Conservation (phyloP, 2,888 invertebrate species). For the Rhorus exstirpatorius region DNA sequence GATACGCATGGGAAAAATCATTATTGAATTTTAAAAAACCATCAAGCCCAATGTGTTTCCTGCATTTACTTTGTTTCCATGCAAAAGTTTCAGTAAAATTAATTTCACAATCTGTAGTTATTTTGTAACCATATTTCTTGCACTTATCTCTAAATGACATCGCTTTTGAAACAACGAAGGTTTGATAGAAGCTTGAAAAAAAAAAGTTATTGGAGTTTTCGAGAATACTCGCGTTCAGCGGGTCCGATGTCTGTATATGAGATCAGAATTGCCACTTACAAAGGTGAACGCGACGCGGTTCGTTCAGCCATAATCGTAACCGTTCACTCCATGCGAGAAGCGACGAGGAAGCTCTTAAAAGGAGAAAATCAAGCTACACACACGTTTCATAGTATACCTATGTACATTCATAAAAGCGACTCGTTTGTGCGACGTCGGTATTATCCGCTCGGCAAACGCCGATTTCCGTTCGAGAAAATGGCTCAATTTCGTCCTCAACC, state of each 20-base stretch:
- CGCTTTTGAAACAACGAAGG: constrained; percentile 8
- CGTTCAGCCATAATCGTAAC: constrained; percentile 60
- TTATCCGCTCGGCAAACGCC: constrained; percentile 56
- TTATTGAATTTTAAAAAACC: not conserved
- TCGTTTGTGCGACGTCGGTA: constrained; percentile 52
- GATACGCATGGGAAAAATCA: not conserved
- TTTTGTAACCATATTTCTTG: not conserved
- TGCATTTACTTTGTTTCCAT: not conserved
- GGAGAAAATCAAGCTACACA: constrained; percentile 55
- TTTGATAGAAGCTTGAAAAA: constrained; percentile 31
- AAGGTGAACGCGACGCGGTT: constrained; percentile 58
- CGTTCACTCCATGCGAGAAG: constrained; percentile 28
- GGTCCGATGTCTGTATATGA: constrained; percentile 35
- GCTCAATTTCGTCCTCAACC: constrained; percentile 38
- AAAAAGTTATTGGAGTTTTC: constrained; percentile 40
- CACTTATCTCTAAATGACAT: constrained; percentile 11
- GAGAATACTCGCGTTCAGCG: constrained; percentile 27
- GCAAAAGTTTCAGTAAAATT: not conserved
- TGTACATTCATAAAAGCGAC: constrained; percentile 30
- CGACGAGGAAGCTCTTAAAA: constrained; percentile 48
- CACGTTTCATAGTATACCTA: constrained; percentile 16
- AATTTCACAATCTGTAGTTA: not conserved
- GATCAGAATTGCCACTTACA: constrained; percentile 58
- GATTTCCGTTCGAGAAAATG: constrained; percentile 59
- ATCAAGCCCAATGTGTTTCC: not conserved